Base-by-base conservation (phyloP, 2,888 invertebrate genomes). In the Papilio elwesi region DNA sequence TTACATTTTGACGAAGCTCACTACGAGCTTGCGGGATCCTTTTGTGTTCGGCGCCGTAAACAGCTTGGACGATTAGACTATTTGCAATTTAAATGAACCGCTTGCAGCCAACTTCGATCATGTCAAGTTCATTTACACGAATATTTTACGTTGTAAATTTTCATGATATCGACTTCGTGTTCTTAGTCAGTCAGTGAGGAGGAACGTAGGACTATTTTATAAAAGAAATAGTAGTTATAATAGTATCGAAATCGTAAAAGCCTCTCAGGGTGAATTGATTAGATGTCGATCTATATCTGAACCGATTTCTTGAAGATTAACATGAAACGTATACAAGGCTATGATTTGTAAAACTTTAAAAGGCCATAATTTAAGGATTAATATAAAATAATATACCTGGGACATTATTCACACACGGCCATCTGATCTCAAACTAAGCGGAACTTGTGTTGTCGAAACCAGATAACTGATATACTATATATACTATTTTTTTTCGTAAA, bases 61-160 rank as follows among this genome's bases (percentile, higher is more conserved):
- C 85, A 83, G 79, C 79, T 73, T 63, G 71, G 74, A 76, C 80
- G 84, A 83, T 86, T 82, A 82, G 79, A 77, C 78, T 80, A 86
- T 87, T 87, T 84, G 85, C 87, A 87, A 87, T 88, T 84, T 84
- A 86, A 86, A 88, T 87, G 81, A 83, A 80, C 79, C 76, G 77
- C 78, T 77, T 78, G 78, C 79, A 81, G 76, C 80, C 78, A 77
- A 75, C 78, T 77, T 74, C 77, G 73, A 74, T 78, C 77, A 77
- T 78, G 77, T 75, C 77, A 81, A 79, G 78, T 80, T 80, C 75
- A 78, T 79, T 77, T 77, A 78, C 52, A 69, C 38, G 63, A 68
- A 68, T 55, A 63, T 10, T 64, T 63, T 36, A 63, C 55, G 49
- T 12, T 53, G 15, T n/a, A 15, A 6, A 36, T 49, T 52, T 52